Evolutionary conservation across 2,797 vertebrate genomes (phyloP), one percentile per base, ranked within the genome.

Genomic region (Pogoniulus pusillus): DNA sequence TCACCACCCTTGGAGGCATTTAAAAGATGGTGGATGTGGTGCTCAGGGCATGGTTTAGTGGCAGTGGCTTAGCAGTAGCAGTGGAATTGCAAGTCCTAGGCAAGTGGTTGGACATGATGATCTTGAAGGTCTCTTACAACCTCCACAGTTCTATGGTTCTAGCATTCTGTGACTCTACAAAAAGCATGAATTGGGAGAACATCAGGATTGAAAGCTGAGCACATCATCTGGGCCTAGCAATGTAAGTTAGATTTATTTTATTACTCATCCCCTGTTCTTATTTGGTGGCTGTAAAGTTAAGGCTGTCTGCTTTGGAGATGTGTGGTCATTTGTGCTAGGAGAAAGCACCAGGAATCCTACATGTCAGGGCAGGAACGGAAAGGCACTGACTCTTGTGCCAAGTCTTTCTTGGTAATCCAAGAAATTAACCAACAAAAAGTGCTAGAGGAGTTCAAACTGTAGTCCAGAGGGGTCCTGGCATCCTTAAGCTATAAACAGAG

Each of bases 381-480:
- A 74, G 55, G 29, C 87, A 62, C 65, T 41, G 51, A 37, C 32
- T 83, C 47, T 75, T 77, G 20, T 49, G 81, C 78, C 63, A 74
- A 88, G 70, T 39, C 84, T 91, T 91, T 88, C 85, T 79, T 85
- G 69, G 66, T 90, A 87, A 92, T 85, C 69, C 82, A 87, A 87
- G 75, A 69, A 93, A 89, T 75, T 86, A 69, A 82, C 65, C 37
- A 49, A 66, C 45, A 93, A 84, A 87, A 93, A 87, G 23, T 10
- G 27, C 37, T 53, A 84, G 76, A 86, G 80, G 39, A 86, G 13
- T 71, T 90, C 85, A 90, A 71, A 80, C 58, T 73, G 14, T 57
- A 87, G 85, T 91, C 75, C 83, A 91, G 65, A 89, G 64, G 35
- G 54, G 68, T 45, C 37, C 54, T 73, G 81, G 73, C 4, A 0